phyloP scores from a whole-genome alignment of 1,140 invertebrate genomes.

The Trichonephila clavipes region DNA sequence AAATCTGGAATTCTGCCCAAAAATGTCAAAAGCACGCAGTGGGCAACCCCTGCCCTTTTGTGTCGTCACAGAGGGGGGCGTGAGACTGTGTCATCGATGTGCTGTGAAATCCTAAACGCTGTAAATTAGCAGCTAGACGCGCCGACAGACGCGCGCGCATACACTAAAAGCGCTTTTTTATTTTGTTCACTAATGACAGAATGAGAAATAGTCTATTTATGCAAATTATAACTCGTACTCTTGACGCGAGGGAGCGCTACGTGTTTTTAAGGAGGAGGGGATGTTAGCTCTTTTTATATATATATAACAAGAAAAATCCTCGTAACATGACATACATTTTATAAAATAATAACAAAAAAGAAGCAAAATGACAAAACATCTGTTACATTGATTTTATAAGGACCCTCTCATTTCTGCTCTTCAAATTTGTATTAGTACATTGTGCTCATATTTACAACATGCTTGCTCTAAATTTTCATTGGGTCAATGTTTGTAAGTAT shows the following conservation, averaged over 20 bases:
- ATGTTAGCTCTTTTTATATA: too few species aligned
- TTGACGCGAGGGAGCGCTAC: not conserved
- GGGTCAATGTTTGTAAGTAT: too few species aligned
- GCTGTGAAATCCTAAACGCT: slow-evolving; percentile 28
- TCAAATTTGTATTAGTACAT: too few species aligned
- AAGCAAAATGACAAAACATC: too few species aligned
- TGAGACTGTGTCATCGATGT: slow-evolving; percentile 31
- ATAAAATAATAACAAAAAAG: too few species aligned
- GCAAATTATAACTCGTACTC: not conserved
- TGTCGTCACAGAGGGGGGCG: slow-evolving; percentile 37
- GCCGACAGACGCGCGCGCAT: not conserved
- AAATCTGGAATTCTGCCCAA: slow-evolving; percentile 66
- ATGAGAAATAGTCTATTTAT: not conserved
- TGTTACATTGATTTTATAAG: too few species aligned
- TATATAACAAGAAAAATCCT: too few species aligned
- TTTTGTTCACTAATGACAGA: not conserved
- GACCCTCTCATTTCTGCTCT: too few species aligned
- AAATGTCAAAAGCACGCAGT: slow-evolving; percentile 68
- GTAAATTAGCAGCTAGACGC: slow-evolving; percentile 8
- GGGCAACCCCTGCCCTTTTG: slow-evolving; percentile 58
- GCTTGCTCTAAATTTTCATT: too few species aligned
- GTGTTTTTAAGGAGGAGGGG: too few species aligned
- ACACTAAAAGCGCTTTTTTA: not conserved
- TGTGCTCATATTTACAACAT: too few species aligned
- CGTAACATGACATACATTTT: too few species aligned